phyloP scores from a whole-genome alignment of 2,888 invertebrate genomes.

The Aspidiotus destructor region DNA sequence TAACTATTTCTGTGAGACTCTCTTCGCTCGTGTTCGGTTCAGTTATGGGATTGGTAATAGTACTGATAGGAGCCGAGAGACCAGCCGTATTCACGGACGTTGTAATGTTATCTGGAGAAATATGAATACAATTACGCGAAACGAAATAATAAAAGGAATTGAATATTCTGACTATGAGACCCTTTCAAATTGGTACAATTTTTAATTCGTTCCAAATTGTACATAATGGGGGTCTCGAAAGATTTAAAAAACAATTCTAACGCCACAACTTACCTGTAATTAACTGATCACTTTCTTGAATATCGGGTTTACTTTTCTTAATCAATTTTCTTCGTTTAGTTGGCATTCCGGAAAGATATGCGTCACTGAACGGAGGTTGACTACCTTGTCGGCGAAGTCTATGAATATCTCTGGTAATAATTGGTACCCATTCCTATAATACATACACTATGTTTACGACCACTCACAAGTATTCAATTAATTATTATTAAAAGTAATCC shows the following conservation, averaged over 20 bases:
- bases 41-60: constrained; percentile 7
- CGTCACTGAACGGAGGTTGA: constrained; percentile 67
- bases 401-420: constrained; percentile 69
- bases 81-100: constrained; percentile 19
- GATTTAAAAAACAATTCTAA: too few species aligned
- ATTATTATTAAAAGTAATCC: constrained; percentile 35
- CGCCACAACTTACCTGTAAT: constrained; percentile 11
- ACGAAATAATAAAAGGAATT: not conserved
- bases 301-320: constrained; percentile 41
- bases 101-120: constrained; percentile 15
- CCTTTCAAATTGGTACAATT: too few species aligned
- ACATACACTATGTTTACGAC: constrained; percentile 15
- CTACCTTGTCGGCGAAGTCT: constrained; percentile 53
- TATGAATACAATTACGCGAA: not conserved
- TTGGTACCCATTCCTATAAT: constrained; percentile 63
- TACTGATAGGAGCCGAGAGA: constrained; percentile 13
- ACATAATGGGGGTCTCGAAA: too few species aligned
- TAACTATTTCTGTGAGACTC: constrained; percentile 17
- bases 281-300: constrained; percentile 18
- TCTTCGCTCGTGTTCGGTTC: not conserved
- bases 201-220: too few species aligned
- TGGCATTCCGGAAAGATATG: constrained; percentile 81
- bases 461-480: not conserved
- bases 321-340: constrained; percentile 74
- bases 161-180: not conserved